Percentiles rank a stretch among this genome's conserved stretches.
phyloP scores from a whole-genome alignment of 2,888 invertebrate genomes.

The Acronicta psi region DNA sequence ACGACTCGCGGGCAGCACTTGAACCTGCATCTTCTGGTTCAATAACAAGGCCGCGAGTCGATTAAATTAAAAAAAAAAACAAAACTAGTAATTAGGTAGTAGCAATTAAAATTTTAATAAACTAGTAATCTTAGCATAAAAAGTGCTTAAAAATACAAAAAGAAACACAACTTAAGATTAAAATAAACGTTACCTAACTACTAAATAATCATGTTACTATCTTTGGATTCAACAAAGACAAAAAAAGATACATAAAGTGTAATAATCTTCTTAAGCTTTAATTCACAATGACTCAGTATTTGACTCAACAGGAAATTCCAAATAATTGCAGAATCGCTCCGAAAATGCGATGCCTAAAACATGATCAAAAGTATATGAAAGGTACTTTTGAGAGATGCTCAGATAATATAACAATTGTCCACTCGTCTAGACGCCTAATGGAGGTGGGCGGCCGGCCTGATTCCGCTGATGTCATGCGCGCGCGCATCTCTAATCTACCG shows the following conservation, averaged over 20 bases:
- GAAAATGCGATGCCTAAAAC: conserved; percentile 3
- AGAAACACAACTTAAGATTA: too few species aligned
- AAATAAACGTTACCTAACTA: too few species aligned
- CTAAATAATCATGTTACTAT: too few species aligned
- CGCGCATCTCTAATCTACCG: conserved; percentile 51
- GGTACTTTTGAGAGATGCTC: conserved; percentile 40
- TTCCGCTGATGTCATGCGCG: conserved; percentile 74
- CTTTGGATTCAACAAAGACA: not conserved
- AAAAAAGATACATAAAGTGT: not conserved
- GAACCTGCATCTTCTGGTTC: too few species aligned
- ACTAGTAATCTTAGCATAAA: too few species aligned
- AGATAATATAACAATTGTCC: conserved; percentile 61
- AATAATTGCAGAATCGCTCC: conserved; percentile 11
- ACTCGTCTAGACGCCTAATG: conserved; percentile 72
- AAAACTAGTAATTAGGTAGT: too few species aligned
- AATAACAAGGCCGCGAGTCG: too few species aligned
- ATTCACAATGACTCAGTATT: conserved; percentile 30
- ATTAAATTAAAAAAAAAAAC: too few species aligned
- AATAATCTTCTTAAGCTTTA: conserved; percentile 9
- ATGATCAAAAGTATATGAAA: conserved; percentile 21
- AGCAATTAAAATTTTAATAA: too few species aligned
- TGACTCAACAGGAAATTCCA: conserved; percentile 48
- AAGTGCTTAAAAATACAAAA: too few species aligned
- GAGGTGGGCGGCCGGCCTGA: conserved; percentile 79
- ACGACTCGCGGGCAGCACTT: too few species aligned